phyloP scores from a whole-genome alignment of 2,797 vertebrate genomes.

The Danio albolineatus region DNA sequence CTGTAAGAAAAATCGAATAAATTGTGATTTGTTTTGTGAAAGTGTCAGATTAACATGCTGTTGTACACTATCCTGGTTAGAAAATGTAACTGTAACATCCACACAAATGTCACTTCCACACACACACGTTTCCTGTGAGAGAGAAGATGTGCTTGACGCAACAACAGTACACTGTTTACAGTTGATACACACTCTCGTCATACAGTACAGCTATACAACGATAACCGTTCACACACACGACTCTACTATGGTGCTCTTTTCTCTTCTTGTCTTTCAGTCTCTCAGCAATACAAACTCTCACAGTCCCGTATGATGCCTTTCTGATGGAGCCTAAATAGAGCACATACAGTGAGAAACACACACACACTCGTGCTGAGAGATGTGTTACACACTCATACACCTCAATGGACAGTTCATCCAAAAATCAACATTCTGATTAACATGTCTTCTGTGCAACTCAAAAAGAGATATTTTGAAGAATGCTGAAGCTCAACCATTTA shows the following conservation, averaged over 20 bases:
- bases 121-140: slow-evolving; percentile 53
- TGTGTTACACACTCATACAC: neutral
- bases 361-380: slow-evolving; percentile 38
- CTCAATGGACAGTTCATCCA: slow-evolving; percentile 4
- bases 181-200: slow-evolving; percentile 25
- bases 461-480: too few relatives aligned
- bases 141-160: slow-evolving; percentile 53
- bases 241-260: slow-evolving; percentile 58
- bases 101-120: slow-evolving; percentile 59
- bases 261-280: slow-evolving; percentile 3
- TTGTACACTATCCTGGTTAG: slow-evolving; percentile 21
- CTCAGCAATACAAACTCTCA: slow-evolving; percentile 59
- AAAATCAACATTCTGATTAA: neutral
- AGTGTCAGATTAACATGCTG: neutral
- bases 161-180: slow-evolving; percentile 63
- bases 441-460: too few relatives aligned
- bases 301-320: slow-evolving; percentile 57
- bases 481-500: too few relatives aligned
- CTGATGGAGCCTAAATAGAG: slow-evolving; percentile 35
- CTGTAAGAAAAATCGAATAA: neutral
- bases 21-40: neutral
- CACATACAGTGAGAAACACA: slow-evolving; percentile 44
- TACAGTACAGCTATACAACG: slow-evolving; percentile 55
- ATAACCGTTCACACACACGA: slow-evolving; percentile 48
- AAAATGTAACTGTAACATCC: slow-evolving; percentile 14